Evolutionary conservation across 1,140 invertebrate genomes (phyloP), one percentile per base, ranked within the genome.

Genomic region (Atta cephalotes): DNA sequence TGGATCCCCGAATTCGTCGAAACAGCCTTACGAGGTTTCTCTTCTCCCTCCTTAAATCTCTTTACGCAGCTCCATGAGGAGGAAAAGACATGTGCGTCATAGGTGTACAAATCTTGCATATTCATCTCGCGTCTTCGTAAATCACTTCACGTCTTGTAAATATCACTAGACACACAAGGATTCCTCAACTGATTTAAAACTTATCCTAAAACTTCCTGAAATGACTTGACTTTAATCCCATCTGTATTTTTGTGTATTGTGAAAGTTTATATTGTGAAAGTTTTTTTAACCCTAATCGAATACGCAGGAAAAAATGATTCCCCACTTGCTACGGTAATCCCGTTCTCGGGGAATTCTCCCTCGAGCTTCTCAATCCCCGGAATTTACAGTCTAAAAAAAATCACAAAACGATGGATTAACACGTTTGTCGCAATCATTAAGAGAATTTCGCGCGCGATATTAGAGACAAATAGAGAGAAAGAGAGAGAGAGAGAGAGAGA

Each of bases 1-100:
- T 82, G 86, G 82, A 70, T 74, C 80, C 80, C 90, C 82, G 78
- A 91, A 91, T 91, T 91, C 89, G 65, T 79, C 71, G 58, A 66
- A 66, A 66, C 89, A 51, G 56, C 21, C 62, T 65, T 31, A 31
- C 28, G 31, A 35, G 14, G n/a, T 31, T 53, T 51, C 51, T 9
- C 31, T 62, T 7, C 74, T 66, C 31, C 21, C 53, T 49, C 31
- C 0, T 51, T 16, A 39, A 45, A 21, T 3, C 49, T 49, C 28
- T 72, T 16, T 39, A 25, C 51, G 53, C 45, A 10, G 28, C 31
- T 60, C 7, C 12, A 16, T 53, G 21, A 25, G 56, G 45, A 60
- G 25, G 53, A 74, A 51, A 79, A 28, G 56, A 66, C 12, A 25
- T 65, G 76, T 65, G 60, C 78, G 78, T 81, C 78, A 81, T 49